Evolutionary conservation across 2,797 vertebrate species (phyloP).

Genomic region (Schizothorax lantsangensis): DNA sequence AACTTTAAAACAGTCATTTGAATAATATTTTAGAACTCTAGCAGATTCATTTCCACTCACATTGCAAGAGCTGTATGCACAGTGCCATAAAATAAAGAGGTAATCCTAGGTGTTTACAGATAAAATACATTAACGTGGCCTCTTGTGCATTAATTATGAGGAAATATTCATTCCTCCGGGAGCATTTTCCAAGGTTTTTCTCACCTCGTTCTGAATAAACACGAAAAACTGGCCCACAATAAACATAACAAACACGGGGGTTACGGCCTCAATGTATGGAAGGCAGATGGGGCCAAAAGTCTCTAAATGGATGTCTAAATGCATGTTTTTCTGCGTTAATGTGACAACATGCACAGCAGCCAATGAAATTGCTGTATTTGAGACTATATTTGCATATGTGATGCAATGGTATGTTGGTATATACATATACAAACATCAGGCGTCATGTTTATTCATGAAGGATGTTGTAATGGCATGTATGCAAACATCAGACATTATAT

Average conservation of each 20-base stretch:
- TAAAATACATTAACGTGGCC: not conserved
- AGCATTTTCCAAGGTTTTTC: constrained; percentile 5
- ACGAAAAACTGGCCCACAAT: not conserved
- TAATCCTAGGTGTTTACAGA: not conserved
- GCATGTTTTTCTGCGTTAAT: not conserved
- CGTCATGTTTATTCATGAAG: not conserved
- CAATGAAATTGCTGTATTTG: not conserved
- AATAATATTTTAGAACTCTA: not conserved
- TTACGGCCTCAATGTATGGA: not conserved
- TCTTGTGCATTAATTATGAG: constrained; percentile 8
- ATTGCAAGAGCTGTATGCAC: not conserved
- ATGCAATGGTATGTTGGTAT: not conserved
- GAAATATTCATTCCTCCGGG: not conserved
- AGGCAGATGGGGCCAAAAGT: not conserved
- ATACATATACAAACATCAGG: not conserved
- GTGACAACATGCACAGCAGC: not conserved
- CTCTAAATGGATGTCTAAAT: not conserved
- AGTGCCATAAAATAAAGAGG: not conserved
- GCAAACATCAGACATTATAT: not conserved
- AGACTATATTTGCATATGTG: not conserved
- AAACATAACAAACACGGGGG: constrained; percentile 3
- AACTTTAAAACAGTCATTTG: not conserved
- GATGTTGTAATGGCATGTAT: not conserved
- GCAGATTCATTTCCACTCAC: not conserved
- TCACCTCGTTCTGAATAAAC: not conserved